Conservation (phyloP, 2,797 vertebrate species). For the Neosalanx taihuensis region DNA sequence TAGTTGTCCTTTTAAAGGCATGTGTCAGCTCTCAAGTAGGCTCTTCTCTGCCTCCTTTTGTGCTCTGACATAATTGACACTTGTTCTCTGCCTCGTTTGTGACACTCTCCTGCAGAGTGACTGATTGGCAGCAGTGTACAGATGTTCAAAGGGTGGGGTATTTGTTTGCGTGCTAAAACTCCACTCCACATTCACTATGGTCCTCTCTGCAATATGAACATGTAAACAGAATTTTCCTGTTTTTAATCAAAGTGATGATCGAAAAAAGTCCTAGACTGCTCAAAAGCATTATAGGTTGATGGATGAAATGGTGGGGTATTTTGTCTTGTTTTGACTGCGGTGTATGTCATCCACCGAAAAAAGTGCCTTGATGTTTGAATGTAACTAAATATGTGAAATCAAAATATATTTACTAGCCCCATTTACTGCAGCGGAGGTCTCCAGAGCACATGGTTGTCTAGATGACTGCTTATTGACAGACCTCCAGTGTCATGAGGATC, state of each 20-base stretch:
- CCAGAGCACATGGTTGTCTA: constrained; percentile 74
- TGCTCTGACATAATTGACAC: constrained; percentile 5
- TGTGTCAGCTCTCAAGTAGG: constrained; percentile 33
- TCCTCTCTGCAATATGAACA: constrained; percentile 12
- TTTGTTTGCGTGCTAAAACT: constrained; percentile 25
- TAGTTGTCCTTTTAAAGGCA: constrained; percentile 43
- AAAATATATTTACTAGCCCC: constrained; percentile 73
- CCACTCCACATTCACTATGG: constrained; percentile 22
- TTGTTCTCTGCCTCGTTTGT: constrained; percentile 30
- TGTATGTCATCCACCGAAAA: constrained; percentile 48
- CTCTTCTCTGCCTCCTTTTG: constrained; percentile 4
- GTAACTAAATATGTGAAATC: constrained; percentile 63
- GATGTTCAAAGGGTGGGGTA: constrained; percentile 33
- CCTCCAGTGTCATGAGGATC: constrained; percentile 71
- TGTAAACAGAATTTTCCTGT: constrained; percentile 25
- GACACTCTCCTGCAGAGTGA: constrained; percentile 31
- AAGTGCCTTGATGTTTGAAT: constrained; percentile 66
- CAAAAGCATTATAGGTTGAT: constrained; percentile 48
- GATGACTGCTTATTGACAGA: constrained; percentile 79
- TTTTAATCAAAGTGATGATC: constrained; percentile 54
- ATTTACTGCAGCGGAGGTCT: constrained; percentile 66
- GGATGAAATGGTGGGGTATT: constrained; percentile 59
- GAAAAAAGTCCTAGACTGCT: constrained; percentile 47
- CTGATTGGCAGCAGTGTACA: constrained; percentile 40
- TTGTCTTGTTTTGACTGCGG: constrained; percentile 55